Conservation (phyloP, 1,140 invertebrate genomes). For the Platyscapa corneri region DNA sequence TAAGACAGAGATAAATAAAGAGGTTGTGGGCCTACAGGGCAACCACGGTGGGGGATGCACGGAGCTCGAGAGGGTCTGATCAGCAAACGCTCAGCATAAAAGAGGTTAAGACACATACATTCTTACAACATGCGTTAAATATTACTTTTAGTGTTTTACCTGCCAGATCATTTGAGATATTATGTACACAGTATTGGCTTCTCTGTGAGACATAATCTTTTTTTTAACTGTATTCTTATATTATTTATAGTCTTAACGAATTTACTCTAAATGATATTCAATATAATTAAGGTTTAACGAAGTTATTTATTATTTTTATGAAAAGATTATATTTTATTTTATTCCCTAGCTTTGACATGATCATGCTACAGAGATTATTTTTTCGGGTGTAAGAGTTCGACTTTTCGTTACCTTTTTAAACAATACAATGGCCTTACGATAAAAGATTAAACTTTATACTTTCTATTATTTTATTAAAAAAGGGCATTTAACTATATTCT, state of each 20-base stretch:
- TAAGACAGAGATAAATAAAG: background rate
- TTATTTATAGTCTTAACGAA: slow-evolving; percentile 25
- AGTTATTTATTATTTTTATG: slow-evolving; percentile 38
- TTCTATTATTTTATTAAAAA: background rate
- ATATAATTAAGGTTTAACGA: slow-evolving; percentile 30
- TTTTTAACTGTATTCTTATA: background rate
- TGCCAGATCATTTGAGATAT: background rate
- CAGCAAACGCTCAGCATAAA: background rate
- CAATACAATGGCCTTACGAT: background rate
- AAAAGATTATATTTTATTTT: background rate
- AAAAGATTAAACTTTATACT: background rate
- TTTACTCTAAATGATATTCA: slow-evolving; percentile 17
- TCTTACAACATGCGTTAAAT: background rate
- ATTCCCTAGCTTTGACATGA: background rate
- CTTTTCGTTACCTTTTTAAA: background rate
- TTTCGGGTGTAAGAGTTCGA: background rate
- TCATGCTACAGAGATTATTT: background rate
- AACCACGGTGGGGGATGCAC: slow-evolving; percentile 1
- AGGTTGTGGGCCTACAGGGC: background rate
- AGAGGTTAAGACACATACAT: background rate
- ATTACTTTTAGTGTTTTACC: slow-evolving; percentile 21
- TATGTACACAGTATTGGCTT: background rate
- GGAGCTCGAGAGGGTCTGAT: background rate
- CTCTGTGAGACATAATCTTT: background rate
- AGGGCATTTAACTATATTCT: background rate